phyloP scores from a whole-genome alignment of 37 sponge, comb jelly and placozoan genomes.

The Lycopodina hypogea region DNA sequence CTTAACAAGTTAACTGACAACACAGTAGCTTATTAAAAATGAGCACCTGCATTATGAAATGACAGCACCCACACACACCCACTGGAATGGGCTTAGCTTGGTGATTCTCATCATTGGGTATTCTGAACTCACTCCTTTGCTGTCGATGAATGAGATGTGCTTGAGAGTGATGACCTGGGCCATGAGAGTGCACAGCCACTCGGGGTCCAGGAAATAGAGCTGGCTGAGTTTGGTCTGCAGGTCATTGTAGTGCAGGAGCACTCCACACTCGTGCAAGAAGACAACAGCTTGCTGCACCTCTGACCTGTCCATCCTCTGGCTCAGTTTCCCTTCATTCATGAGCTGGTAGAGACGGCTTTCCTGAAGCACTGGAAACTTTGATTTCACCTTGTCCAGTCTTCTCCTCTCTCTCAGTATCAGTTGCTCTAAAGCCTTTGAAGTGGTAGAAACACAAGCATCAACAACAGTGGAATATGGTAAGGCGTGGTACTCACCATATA shows the following conservation, averaged over 20 bases:
- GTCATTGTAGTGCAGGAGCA: slow-evolving; percentile 76
- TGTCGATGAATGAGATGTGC: slow-evolving; percentile 40
- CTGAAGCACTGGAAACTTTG: slow-evolving; percentile 28
- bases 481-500: slow-evolving; percentile 38
- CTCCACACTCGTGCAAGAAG: slow-evolving; percentile 85
- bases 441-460: neutral
- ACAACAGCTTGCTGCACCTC: slow-evolving; percentile 57
- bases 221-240: slow-evolving; percentile 62
- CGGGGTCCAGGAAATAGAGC: slow-evolving; percentile 81
- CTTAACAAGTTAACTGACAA: no score
- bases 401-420: slow-evolving; percentile 49
- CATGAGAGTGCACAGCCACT: slow-evolving; percentile 85
- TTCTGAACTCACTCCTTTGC: slow-evolving; percentile 42
- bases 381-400: slow-evolving; percentile 1
- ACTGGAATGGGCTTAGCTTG: no score
- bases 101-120: no score
- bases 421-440: slow-evolving; percentile 38
- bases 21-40: no score
- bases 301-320: slow-evolving; percentile 25
- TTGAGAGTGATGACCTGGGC: slow-evolving; percentile 68
- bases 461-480: neutral
- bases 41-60: no score
- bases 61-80: no score
- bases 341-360: slow-evolving; percentile 29
- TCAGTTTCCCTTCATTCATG: slow-evolving; percentile 31